Base-by-base conservation (phyloP, 2,113 vertebrate species). In the Larimichthys crocea region DNA sequence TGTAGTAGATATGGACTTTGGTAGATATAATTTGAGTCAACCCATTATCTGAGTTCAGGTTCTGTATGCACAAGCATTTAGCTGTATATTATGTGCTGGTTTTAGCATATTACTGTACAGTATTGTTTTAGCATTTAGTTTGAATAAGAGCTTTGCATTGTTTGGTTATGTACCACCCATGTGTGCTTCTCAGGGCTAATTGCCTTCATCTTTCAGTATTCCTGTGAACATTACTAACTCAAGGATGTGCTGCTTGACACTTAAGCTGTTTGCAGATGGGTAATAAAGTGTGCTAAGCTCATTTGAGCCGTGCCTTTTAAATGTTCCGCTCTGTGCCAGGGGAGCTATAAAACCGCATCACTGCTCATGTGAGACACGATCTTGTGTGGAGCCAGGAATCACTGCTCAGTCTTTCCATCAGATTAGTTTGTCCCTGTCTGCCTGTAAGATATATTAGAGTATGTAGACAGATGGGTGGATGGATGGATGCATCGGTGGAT, bases 241-340 rank as follows among this genome's bases (percentile, higher is more conserved):
- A 78, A 79, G 80, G 67, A 91, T 86, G 76, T 87, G 86, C 83
- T 91, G 68, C 80, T 79, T 85, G 86, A 90, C 89, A 88, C 88
- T 91, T 91, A 90, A 89, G 89, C 86, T 92, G 89, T 88, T 86
- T 91, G 90, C 88, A 92, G 87, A 93, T 82, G 89, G 89, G 84
- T 91, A 90, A 93, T 94, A 92, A 93, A 93, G 84, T 86, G 85
- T 86, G 83, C 86, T 84, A 88, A 91, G 89, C 91, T 89, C 89
- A 84, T 90, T 89, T 90, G 90, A 91, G 89, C 81, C 79, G 70
- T 89, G 91, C 85, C 86, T 92, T 92, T 93, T 88, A 90, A 92
- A 91, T 90, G 91, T 90, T 92, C 76, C 65, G 52, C 80, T 82
- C 35, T 62, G 84, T 77, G 78, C 80, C 88, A 68, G 79, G 90